Percentiles rank a stretch among this genome's conserved stretches.
Conservation (phyloP, 1,140 invertebrate genomes). For the Euura lappo region DNA sequence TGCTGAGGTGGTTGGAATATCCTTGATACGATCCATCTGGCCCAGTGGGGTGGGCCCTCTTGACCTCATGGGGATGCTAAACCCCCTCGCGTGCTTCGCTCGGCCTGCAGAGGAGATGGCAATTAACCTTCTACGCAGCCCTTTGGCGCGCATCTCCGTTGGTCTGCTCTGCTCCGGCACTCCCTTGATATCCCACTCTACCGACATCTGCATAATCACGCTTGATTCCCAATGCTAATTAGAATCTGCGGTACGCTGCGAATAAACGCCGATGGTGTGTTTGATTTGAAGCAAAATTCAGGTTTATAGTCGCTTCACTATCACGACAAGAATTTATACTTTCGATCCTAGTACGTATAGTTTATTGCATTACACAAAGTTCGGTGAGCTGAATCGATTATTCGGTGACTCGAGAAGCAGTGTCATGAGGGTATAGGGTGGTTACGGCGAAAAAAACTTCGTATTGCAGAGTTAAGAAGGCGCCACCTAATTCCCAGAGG, state of each 20-base stretch:
- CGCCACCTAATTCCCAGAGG: not conserved
- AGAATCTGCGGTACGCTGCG: constrained; percentile 49
- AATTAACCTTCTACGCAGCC: constrained; percentile 54
- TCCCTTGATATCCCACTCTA: constrained; percentile 43
- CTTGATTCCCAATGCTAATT: constrained; percentile 58
- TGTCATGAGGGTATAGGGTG: no score
- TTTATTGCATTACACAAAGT: no score
- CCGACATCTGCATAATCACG: constrained; percentile 56
- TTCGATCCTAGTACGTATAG: no score
- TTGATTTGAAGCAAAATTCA: no score
- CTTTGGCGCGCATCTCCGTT: constrained; percentile 33
- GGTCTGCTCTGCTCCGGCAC: constrained; percentile 26
- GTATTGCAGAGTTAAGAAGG: not conserved
- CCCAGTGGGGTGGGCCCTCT: constrained; percentile 3
- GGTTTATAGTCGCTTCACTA: no score
- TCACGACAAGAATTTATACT: no score
- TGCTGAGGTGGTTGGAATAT: constrained; percentile 20
- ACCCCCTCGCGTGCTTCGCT: constrained; percentile 38
- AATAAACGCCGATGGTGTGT: constrained; percentile 36
- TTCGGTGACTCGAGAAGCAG: no score
- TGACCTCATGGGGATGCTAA: not conserved
- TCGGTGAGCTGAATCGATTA: no score
- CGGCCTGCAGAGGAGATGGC: constrained; percentile 39
- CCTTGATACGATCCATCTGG: constrained; percentile 36
- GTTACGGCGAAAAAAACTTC: no score